phyloP scores from a whole-genome alignment of 2,113 vertebrate genomes.

The Nesospiza acunhae region DNA sequence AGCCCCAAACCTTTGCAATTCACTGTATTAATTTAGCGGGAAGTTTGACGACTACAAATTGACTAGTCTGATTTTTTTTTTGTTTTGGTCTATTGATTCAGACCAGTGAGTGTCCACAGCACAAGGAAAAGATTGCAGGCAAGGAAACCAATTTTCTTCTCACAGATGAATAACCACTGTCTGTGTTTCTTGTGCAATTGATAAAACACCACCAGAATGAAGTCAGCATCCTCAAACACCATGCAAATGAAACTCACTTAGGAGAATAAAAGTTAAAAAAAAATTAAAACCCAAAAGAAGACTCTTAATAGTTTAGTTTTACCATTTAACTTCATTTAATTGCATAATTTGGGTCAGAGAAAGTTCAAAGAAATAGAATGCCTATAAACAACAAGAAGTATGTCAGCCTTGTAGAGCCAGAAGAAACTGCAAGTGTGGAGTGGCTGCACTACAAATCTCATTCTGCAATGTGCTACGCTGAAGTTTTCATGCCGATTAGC shows the following conservation, averaged over 20 bases:
- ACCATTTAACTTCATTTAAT: not conserved
- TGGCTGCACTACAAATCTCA: not conserved
- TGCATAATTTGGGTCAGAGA: not conserved
- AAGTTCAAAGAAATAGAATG: not conserved
- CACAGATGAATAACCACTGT: not conserved
- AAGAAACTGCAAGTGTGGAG: not conserved
- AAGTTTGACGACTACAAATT: not conserved
- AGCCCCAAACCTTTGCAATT: not conserved
- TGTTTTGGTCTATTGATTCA: not conserved
- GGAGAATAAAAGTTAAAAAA: not conserved
- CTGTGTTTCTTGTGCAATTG: not conserved
- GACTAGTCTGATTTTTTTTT: not conserved
- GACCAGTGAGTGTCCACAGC: not conserved
- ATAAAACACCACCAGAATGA: not conserved
- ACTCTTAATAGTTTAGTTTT: not conserved
- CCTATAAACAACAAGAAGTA: not conserved
- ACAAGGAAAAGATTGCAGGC: not conserved
- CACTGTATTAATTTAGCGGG: not conserved
- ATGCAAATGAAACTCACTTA: not conserved
- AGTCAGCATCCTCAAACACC: not conserved
- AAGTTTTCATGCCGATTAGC: not conserved
- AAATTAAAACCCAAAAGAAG: not conserved
- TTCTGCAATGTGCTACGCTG: not conserved
- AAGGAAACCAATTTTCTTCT: not conserved
- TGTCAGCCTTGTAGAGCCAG: not conserved